These are phyloP conservation scores for Norana najaformis DNA, from an alignment of 2,888 invertebrate genomes.

Conservation along the genomic window DNA sequence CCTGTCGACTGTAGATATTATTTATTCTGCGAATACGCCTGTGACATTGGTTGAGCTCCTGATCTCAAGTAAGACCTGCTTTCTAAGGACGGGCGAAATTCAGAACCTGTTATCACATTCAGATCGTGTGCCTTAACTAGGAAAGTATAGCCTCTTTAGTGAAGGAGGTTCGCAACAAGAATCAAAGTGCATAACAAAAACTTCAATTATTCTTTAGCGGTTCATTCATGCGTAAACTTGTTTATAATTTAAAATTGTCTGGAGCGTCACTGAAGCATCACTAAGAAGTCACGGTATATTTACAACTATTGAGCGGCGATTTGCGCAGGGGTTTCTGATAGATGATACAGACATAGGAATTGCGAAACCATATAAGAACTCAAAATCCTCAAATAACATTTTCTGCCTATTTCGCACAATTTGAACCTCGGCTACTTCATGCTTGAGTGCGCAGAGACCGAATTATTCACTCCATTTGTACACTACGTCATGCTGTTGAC, in stretches of 20 bases:
- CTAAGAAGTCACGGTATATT: too few relatives aligned
- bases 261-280: neutral
- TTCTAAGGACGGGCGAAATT: neutral
- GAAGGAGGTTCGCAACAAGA: neutral
- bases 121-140: neutral
- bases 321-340: too few relatives aligned
- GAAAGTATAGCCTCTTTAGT: neutral
- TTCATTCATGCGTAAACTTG: neutral
- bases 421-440: neutral
- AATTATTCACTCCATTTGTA: neutral
- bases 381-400: neutral
- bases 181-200: neutral
- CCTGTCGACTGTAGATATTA: neutral
- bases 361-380: neutral
- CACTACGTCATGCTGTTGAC: neutral
- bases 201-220: neutral
- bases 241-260: neutral
- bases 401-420: neutral
- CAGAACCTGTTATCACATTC: neutral
- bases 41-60: neutral
- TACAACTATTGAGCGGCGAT: too few relatives aligned
- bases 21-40: neutral
- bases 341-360: neutral
- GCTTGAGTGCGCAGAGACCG: neutral
- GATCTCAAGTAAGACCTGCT: neutral